Evolutionary conservation across 2,113 vertebrate species (phyloP), one percentile per base, ranked within the genome.

Genomic region (Sinosuthora webbiana): DNA sequence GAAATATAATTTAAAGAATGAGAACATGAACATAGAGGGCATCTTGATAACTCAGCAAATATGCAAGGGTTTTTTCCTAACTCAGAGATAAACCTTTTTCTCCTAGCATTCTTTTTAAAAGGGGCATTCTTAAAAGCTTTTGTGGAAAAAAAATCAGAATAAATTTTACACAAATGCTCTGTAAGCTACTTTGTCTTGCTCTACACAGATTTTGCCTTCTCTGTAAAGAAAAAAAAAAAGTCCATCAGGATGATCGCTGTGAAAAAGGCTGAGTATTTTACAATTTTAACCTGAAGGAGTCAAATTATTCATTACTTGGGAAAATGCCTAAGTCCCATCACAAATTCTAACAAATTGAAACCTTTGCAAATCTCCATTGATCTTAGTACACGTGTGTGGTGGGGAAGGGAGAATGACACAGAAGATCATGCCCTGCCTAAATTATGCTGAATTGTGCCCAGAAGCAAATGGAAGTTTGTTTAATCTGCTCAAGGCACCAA

Each of bases 1-100:
- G 63, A 97, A 96, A 96, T 91, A 77, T 77, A 93, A 93, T 95
- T 96, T 95, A 95, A 87, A 93, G 95, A 96, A 93, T 75, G 65
- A 76, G 82, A 97, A 90, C 68, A 88, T 4, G 20, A 95, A 67
- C 50, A 55, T 16, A 91, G 84, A 96, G 82, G 59, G 80, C 59
- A 94, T 85, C 88, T 93, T 45, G 90, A 83, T 95, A 96, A 94
- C 60, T 95, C 78, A 95, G 60, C 31, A 97, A 78, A 59, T 65
- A 86, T 28, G 63, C 25, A 63, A 78, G 42, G 10, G 35, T 15
- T 83, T 25, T 50, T 62, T 82, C 83, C 64, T 53, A 86, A 70
- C 10, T 4, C 47, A 92, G 76, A 93, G 28, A 95, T 81, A 92
- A 96, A 77, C 31, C 8, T 30, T 89, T 90, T 95, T 87, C 6